phyloP scores from a whole-genome alignment of 2,797 vertebrate species.

The Tenualosa ilisha region DNA sequence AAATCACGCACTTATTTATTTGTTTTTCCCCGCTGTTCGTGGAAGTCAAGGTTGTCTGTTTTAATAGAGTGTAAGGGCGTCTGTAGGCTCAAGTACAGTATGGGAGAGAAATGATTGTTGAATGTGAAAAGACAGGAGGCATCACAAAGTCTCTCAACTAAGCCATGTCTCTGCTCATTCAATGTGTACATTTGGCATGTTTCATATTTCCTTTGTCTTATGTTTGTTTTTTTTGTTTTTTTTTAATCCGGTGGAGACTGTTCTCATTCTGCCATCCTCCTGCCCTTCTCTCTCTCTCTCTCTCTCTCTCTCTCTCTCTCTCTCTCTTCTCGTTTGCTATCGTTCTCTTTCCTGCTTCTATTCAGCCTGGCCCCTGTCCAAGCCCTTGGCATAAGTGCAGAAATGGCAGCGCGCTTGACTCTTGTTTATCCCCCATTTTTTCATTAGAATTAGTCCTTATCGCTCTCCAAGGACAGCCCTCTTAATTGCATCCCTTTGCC shows the following conservation, averaged over 20 bases:
- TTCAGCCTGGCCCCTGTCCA: conserved; percentile 33
- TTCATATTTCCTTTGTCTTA: neutral
- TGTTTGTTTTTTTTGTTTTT: neutral
- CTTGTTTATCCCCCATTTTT: conserved; percentile 38
- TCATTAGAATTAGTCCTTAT: conserved; percentile 48
- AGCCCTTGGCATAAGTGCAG: conserved; percentile 23
- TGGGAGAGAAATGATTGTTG: neutral
- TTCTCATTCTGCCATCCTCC: conserved; percentile 10
- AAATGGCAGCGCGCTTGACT: conserved; percentile 32
- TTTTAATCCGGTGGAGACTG: neutral
- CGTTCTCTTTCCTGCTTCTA: neutral
- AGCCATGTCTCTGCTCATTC: neutral
- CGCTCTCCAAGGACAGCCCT: conserved; percentile 39
- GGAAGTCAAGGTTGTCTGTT: conserved; percentile 29
- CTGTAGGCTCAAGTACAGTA: neutral
- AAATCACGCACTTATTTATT: conserved; percentile 40
- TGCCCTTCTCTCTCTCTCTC: conserved; percentile 38
- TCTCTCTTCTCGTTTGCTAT: neutral
- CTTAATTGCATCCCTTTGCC: conserved; percentile 45
- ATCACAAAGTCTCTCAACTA: neutral
- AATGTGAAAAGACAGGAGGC: neutral
- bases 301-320: conserved; percentile 20
- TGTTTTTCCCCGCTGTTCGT: neutral
- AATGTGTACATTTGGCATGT: neutral
- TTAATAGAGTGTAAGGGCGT: conserved; percentile 3